phyloP scores from a whole-genome alignment of 1,140 invertebrate genomes.

The Phenacoccus solenopsis region DNA sequence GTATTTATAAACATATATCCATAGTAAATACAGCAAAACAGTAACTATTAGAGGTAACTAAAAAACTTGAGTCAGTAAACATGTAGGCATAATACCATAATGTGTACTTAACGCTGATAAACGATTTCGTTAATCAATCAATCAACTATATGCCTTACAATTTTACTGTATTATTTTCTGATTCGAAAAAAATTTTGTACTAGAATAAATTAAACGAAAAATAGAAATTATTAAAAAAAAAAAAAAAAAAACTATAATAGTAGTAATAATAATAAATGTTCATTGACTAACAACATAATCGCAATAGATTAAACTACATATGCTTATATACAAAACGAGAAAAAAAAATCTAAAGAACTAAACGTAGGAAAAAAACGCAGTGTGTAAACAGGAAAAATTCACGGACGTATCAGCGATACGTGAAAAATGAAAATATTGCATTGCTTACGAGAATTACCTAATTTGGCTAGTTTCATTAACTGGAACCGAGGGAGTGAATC shows the following conservation, averaged over 20 bases:
- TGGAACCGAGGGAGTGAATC: no score
- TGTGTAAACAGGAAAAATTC: no score
- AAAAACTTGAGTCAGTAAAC: neutral
- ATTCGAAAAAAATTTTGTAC: neutral
- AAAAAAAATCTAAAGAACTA: no score
- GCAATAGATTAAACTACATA: no score
- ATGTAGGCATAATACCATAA: neutral
- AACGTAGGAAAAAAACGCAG: no score
- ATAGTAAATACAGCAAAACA: neutral
- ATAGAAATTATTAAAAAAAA: no score
- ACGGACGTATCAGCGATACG: neutral
- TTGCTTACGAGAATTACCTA: neutral
- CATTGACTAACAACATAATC: no score
- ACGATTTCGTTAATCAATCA: neutral
- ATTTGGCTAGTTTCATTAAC: no score
- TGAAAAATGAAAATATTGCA: neutral
- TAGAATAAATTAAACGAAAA: no score
- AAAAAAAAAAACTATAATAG: no score
- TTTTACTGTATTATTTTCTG: neutral
- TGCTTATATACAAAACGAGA: no score
- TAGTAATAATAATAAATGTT: no score
- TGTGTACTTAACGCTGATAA: neutral
- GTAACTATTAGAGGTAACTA: conserved; percentile 17
- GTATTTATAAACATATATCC: neutral
- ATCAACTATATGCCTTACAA: neutral